These are phyloP conservation scores for Manduca sexta DNA, from an alignment of 1,140 invertebrate species.

Conservation along the genomic window DNA sequence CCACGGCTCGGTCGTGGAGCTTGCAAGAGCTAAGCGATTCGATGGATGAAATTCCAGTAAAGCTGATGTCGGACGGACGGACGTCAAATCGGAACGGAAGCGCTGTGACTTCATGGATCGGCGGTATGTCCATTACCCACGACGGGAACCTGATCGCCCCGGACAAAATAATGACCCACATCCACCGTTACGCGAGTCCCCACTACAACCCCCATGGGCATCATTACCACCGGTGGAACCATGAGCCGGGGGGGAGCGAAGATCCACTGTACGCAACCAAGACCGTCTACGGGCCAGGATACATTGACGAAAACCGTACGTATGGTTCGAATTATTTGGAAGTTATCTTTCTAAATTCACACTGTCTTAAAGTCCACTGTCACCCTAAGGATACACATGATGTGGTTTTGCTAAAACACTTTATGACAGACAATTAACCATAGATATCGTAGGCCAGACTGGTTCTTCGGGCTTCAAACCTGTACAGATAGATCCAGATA, in stretches of 20 bases:
- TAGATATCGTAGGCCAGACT: constrained; percentile 69
- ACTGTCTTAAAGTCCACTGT: constrained; percentile 14
- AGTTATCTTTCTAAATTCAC: constrained; percentile 10
- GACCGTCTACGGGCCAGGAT: constrained; percentile 67
- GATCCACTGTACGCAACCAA: constrained; percentile 64
- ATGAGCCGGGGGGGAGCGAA: constrained; percentile 63
- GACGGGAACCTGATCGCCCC: constrained; percentile 66
- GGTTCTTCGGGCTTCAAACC: constrained; percentile 41
- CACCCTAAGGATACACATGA: too few relatives aligned
- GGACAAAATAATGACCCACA: constrained; percentile 65
- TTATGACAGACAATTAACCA: constrained; percentile 57
- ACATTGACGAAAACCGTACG: constrained; percentile 70
- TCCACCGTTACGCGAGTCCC: constrained; percentile 63
- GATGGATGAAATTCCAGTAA: constrained; percentile 70
- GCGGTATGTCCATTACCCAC: constrained; percentile 68
- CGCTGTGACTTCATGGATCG: constrained; percentile 61
- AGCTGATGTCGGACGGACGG: constrained; percentile 66
- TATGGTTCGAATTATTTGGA: constrained; percentile 30
- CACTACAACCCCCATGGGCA: constrained; percentile 66
- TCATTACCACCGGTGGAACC: constrained; percentile 61
- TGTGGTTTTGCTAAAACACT: constrained; percentile 20
- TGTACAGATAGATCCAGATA: constrained; percentile 40
- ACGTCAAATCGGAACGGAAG: constrained; percentile 55
- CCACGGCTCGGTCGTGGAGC: constrained; percentile 46
- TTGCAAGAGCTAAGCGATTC: constrained; percentile 61